A percentile compares a stretch with the other conserved stretches of the same genome.
Evolutionary conservation across 2,113 vertebrate species (phyloP).

Genomic region (Elephantulus edwardii): DNA sequence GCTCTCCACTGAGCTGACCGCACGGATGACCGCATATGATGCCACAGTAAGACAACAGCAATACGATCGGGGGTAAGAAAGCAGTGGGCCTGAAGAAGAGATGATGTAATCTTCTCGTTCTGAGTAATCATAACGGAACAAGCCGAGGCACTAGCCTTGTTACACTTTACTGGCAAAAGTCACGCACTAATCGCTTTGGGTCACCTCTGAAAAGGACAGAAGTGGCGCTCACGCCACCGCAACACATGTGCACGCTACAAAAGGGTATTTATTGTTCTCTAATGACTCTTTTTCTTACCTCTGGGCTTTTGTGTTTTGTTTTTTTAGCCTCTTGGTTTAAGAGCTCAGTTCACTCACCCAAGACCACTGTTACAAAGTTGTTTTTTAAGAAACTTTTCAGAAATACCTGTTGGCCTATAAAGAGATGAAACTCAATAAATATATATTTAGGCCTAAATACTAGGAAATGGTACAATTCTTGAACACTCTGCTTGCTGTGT

Average conservation of each 20-base stretch:
- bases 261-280: neutral
- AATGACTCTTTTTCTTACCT: neutral
- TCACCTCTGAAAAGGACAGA: neutral
- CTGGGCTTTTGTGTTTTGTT: no score
- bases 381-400: neutral
- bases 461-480: neutral
- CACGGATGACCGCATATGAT: neutral
- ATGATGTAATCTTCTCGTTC: neutral
- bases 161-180: neutral
- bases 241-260: neutral
- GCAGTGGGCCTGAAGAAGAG: neutral
- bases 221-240: neutral
- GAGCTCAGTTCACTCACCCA: neutral
- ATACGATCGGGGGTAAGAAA: neutral
- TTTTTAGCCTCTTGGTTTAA: neutral
- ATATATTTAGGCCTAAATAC: constrained; percentile 18
- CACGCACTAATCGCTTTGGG: neutral
- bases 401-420: neutral
- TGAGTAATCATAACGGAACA: neutral
- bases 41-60: neutral
- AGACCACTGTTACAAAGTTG: neutral
- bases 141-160: neutral
- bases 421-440: neutral
- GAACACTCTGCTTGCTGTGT: neutral
- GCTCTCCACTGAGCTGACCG: neutral